Evolutionary conservation across 2,797 vertebrate genomes (phyloP).

Genomic region (Pipistrellus pipistrellus): DNA sequence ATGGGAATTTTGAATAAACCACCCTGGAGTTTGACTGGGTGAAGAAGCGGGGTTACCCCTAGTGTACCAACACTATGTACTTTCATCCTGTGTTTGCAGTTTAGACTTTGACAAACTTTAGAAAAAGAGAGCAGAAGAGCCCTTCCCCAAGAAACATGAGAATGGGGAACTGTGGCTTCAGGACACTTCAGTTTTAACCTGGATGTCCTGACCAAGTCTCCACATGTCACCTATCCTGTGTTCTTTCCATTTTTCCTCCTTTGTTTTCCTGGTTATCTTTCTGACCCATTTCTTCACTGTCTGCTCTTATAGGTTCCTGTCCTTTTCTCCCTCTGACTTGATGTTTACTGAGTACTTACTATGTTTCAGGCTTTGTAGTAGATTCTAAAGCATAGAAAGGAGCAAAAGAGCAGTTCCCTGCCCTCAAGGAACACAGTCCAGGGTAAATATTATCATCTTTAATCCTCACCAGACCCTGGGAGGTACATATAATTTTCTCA

Average conservation of each 20-base stretch:
- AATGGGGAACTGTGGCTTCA: not conserved
- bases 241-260: not conserved
- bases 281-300: not conserved
- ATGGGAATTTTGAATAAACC: not conserved
- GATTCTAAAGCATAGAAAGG: not conserved
- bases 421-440: not conserved
- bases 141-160: not conserved
- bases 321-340: not conserved
- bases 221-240: not conserved
- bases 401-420: not conserved
- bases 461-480: not conserved
- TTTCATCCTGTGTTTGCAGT: not conserved
- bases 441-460: not conserved
- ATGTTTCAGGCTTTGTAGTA: not conserved
- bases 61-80: not conserved
- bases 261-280: slow-evolving; percentile 8
- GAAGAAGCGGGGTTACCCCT: not conserved
- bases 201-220: not conserved
- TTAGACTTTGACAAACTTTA: not conserved
- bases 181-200: not conserved
- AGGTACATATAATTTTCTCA: not conserved
- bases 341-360: not conserved
- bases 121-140: not conserved
- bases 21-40: not conserved
- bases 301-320: not conserved